Percentiles rank a stretch among this genome's conserved stretches.
Evolutionary conservation across 2,888 invertebrate genomes (phyloP).

Genomic region (Abscondita cerata): DNA sequence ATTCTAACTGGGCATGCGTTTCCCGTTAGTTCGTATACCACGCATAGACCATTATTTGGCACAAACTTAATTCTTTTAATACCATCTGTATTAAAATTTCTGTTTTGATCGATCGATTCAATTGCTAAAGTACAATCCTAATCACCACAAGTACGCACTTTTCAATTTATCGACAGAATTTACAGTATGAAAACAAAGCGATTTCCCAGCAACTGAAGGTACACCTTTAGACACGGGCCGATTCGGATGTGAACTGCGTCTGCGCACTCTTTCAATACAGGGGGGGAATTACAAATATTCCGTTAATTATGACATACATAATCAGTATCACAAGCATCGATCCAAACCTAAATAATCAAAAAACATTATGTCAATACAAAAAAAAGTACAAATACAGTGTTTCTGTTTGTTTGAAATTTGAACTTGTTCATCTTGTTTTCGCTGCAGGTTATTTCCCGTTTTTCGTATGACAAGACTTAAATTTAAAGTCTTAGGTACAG

Average conservation of each 20-base stretch:
- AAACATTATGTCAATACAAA: no score
- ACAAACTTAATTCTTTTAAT: neutral
- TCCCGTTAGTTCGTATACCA: slow-evolving; percentile 40
- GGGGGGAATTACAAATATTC: slow-evolving; percentile 5
- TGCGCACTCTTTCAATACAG: neutral
- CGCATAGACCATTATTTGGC: slow-evolving; percentile 19
- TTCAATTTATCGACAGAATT: neutral
- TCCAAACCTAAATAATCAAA: no score
- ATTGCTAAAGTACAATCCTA: neutral
- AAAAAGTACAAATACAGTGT: no score
- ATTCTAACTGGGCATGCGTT: slow-evolving; percentile 45
- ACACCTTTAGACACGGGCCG: neutral
- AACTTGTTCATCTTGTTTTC: no score
- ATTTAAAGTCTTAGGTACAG: no score
- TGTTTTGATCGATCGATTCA: neutral
- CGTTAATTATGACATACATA: no score
- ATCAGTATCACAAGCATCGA: no score
- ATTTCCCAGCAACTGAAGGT: neutral
- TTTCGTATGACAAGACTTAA: no score
- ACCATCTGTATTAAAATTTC: neutral
- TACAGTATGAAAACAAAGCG: neutral
- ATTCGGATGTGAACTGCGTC: neutral
- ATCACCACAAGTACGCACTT: neutral
- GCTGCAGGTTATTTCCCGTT: no score
- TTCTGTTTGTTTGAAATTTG: no score